Conservation (phyloP, 2,113 vertebrate species). For the Anhinga anhinga region DNA sequence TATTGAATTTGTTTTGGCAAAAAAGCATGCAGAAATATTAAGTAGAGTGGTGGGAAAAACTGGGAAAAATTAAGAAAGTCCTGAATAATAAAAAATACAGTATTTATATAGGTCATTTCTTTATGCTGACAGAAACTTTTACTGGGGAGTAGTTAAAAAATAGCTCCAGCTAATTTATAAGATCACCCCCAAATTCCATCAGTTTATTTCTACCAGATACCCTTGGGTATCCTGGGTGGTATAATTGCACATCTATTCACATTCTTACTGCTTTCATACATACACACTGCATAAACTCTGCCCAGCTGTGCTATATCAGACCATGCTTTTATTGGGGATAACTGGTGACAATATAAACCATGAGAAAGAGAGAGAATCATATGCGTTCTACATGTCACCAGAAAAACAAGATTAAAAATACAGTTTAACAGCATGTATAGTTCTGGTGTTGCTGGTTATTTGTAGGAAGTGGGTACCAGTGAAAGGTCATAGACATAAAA, state of each 20-base stretch:
- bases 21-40: conserved; percentile 40
- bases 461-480: neutral
- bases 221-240: neutral
- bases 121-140: conserved; percentile 40
- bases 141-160: neutral
- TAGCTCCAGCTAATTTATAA: neutral
- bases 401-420: neutral
- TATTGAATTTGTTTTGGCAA: conserved; percentile 43
- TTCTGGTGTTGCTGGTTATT: neutral
- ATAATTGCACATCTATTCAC: neutral
- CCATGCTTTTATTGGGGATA: neutral
- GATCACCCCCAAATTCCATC: neutral
- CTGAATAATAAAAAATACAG: conserved; percentile 48
- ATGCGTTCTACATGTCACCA: neutral
- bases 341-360: neutral
- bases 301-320: neutral
- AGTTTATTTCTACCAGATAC: neutral
- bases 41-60: conserved; percentile 8
- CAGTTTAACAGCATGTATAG: neutral
- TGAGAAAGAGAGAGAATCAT: neutral
- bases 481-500: neutral
- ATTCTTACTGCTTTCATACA: neutral
- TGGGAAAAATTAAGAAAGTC: conserved; percentile 26
- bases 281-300: neutral
- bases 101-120: conserved; percentile 62